Percentiles rank a stretch among this genome's conserved stretches.
These are phyloP conservation scores for human DNA, from an alignment of 2,113 vertebrate genomes.

Conservation along the genomic window DNA sequence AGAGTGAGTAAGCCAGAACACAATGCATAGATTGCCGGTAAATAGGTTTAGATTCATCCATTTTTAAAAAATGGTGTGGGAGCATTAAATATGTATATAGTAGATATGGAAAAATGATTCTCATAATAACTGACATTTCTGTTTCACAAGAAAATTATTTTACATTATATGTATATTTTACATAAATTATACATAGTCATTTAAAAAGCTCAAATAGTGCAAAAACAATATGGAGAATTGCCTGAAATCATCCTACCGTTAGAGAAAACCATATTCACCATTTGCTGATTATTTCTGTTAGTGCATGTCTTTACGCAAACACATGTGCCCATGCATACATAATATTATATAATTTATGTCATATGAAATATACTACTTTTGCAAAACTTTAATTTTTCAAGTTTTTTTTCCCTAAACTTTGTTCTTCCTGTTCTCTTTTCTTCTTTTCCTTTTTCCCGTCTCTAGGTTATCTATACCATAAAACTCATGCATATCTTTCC, in stretches of 20 bases:
- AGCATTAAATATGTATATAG: background rate
- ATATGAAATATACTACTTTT: background rate
- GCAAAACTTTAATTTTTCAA: background rate
- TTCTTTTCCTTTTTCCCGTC: background rate
- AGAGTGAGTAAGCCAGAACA: background rate
- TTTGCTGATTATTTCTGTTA: background rate
- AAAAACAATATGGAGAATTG: conserved; percentile 3
- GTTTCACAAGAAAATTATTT: background rate
- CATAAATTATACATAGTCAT: background rate
- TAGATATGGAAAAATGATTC: background rate
- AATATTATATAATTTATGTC: background rate
- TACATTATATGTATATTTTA: background rate
- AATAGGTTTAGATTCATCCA: background rate
- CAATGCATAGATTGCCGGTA: background rate
- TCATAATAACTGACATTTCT: background rate
- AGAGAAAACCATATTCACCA: background rate
- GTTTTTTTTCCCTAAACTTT: background rate
- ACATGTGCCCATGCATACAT: background rate
- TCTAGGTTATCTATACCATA: background rate
- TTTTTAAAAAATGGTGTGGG: background rate
- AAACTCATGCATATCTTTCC: background rate
- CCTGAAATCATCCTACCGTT: background rate
- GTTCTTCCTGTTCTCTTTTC: background rate
- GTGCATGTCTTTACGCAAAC: background rate
- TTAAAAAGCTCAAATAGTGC: background rate